Percentiles rank a stretch among this genome's conserved stretches.
Conservation (phyloP, 1,140 invertebrate species). For the Ceratosolen fusciceps region DNA sequence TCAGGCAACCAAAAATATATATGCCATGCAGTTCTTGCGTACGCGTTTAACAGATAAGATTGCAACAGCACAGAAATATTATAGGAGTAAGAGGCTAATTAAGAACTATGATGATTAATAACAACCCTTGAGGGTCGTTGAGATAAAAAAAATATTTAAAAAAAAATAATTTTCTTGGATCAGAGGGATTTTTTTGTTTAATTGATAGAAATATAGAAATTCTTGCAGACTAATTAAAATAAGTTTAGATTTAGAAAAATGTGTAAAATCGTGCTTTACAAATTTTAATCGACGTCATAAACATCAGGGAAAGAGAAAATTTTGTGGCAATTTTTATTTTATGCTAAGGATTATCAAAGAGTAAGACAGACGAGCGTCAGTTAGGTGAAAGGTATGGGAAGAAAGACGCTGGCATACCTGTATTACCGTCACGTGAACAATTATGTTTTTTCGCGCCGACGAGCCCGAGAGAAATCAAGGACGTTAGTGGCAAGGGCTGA, state of each 20-base stretch:
- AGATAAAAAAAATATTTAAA: no score
- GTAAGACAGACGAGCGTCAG: not conserved
- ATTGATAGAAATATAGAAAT: no score
- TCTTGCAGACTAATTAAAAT: no score
- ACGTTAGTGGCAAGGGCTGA: constrained; percentile 55
- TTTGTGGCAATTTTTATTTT: constrained; percentile 11
- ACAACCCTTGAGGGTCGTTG: no score
- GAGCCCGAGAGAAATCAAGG: constrained; percentile 35
- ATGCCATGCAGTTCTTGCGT: not conserved
- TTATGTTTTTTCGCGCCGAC: constrained; percentile 59
- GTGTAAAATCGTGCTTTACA: not conserved
- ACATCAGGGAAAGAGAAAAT: not conserved
- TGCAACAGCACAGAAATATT: not conserved
- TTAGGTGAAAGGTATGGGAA: not conserved
- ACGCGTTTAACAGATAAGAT: not conserved
- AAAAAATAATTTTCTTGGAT: no score
- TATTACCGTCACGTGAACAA: constrained; percentile 70
- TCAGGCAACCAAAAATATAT: no score
- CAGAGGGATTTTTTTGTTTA: no score
- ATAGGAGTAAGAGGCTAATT: not conserved
- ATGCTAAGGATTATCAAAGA: constrained; percentile 1
- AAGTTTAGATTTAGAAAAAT: not conserved
- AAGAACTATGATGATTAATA: no score
- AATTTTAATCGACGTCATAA: no score
- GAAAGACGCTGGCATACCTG: constrained; percentile 56